Percentiles rank a stretch among this genome's conserved stretches.
These are phyloP conservation scores for Dasypus novemcinctus DNA, from an alignment of 2,113 vertebrate genomes.

Conservation along the genomic window DNA sequence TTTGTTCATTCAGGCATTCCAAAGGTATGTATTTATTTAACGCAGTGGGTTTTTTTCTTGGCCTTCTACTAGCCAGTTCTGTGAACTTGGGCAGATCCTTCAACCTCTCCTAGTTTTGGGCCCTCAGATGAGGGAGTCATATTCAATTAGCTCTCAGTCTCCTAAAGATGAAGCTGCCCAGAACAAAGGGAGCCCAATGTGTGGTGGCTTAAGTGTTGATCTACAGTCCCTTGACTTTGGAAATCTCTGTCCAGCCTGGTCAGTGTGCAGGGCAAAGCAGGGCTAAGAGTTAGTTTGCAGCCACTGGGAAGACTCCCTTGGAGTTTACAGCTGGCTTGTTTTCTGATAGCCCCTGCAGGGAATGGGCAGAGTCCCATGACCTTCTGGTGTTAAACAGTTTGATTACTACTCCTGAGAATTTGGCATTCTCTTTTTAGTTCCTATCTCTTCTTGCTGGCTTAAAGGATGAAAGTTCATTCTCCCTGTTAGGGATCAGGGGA, in stretches of 20 bases:
- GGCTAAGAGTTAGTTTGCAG: neutral
- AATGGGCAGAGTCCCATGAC: neutral
- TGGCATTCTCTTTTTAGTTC: neutral
- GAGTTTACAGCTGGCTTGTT: neutral
- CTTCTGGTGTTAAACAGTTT: neutral
- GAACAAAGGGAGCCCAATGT: neutral
- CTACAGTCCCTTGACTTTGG: neutral
- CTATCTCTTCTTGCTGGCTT: neutral
- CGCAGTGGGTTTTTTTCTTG: neutral
- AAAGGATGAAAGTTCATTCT: neutral
- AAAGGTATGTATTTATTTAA: neutral
- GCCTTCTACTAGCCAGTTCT: neutral
- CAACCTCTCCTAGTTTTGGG: neutral
- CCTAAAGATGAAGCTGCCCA: neutral
- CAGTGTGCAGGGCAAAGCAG: neutral
- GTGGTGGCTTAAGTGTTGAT: neutral
- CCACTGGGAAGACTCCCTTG: neutral
- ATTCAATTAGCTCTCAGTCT: neutral
- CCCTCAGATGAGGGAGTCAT: neutral
- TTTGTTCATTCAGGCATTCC: neutral
- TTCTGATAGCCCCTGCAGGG: neutral
- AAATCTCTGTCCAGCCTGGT: neutral
- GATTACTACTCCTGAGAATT: neutral
- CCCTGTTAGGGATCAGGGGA: neutral
- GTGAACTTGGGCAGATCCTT: neutral